Evolutionary conservation across 2,888 invertebrate genomes (phyloP).

Genomic region (Drosophila prostipennis): DNA sequence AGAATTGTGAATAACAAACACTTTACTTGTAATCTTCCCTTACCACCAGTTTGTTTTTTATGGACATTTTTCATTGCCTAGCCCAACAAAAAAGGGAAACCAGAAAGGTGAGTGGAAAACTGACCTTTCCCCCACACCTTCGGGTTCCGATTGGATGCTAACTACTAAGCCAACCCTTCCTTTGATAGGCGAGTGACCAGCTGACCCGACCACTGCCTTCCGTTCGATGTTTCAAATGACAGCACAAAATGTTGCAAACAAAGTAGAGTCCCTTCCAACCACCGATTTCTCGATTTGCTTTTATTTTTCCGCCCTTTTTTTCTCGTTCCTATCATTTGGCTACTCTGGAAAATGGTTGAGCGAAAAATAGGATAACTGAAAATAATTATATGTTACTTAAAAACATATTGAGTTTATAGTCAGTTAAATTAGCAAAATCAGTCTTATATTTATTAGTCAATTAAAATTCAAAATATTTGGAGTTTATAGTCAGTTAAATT

Average conservation of each 20-base stretch:
- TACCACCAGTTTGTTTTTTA: background rate
- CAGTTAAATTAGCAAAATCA: no score
- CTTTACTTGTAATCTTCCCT: background rate
- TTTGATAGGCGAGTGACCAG: slow-evolving; percentile 40
- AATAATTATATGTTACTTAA: background rate
- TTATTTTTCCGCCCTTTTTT: slow-evolving; percentile 5
- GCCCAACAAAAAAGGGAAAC: slow-evolving; percentile 26
- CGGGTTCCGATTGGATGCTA: slow-evolving; percentile 23
- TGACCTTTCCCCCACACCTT: slow-evolving; percentile 8
- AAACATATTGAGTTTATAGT: no score
- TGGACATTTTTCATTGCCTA: background rate
- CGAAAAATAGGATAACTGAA: background rate
- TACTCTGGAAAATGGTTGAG: background rate
- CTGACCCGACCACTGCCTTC: slow-evolving; percentile 34
- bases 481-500: no score
- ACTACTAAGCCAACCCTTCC: slow-evolving; percentile 32
- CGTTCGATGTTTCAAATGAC: slow-evolving; percentile 59
- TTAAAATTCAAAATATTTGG: no score
- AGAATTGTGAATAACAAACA: background rate
- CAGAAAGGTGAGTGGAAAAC: slow-evolving; percentile 18
- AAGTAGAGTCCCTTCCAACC: slow-evolving; percentile 39
- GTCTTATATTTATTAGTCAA: no score
- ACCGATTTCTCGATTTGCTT: slow-evolving; percentile 17
- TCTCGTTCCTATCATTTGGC: slow-evolving; percentile 16
- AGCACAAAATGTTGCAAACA: slow-evolving; percentile 59